Conservation (phyloP, 2,797 vertebrate genomes). For the Lycodopsis pacificus region DNA sequence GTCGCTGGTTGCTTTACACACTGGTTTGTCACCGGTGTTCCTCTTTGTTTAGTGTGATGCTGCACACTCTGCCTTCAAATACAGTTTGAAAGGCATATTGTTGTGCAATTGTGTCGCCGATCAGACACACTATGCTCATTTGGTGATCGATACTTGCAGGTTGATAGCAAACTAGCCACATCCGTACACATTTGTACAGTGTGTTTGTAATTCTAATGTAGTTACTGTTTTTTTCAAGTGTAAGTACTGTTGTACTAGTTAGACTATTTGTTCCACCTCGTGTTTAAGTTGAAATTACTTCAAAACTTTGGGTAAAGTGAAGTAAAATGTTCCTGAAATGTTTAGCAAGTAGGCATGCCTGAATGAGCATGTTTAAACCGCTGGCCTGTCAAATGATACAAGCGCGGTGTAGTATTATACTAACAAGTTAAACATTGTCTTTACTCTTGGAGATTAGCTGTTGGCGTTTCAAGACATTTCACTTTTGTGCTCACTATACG, state of each 20-base stretch:
- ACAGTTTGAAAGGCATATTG: background rate
- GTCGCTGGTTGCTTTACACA: background rate
- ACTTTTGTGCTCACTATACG: conserved; percentile 1
- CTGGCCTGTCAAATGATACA: background rate
- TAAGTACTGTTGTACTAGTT: background rate
- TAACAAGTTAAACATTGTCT: conserved; percentile 32
- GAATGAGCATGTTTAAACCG: background rate
- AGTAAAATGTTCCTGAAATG: background rate
- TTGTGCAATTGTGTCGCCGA: background rate
- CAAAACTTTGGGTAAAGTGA: background rate
- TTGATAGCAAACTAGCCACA: background rate
- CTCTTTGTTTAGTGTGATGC: background rate
- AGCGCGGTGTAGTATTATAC: conserved; percentile 38
- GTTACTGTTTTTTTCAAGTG: background rate
- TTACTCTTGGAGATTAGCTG: background rate
- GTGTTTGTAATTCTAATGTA: background rate
- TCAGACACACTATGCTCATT: background rate
- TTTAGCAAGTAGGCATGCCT: conserved; percentile 4
- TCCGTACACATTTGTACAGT: background rate
- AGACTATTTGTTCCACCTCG: background rate
- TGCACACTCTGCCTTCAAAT: background rate
- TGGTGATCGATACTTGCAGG: background rate
- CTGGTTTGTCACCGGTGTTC: background rate
- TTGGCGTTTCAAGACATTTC: conserved; percentile 14
- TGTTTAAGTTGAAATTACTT: background rate